Conservation (phyloP, 2,797 vertebrate genomes). For the Cheirogaleus major region DNA sequence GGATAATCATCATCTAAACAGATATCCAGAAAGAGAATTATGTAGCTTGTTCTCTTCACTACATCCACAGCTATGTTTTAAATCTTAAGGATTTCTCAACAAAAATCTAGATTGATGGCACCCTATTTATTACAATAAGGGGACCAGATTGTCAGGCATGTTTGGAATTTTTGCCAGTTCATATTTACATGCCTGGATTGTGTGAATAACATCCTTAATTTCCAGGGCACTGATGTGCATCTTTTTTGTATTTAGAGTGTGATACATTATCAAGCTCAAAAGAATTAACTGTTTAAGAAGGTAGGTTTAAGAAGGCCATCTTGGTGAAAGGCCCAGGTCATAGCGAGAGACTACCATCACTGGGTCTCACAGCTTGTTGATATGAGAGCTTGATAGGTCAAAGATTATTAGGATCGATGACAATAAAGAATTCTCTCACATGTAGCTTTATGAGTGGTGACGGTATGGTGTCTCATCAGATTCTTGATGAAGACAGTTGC, state of each 20-base stretch:
- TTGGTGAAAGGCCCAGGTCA: slow-evolving; percentile 54
- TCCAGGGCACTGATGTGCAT: slow-evolving; percentile 38
- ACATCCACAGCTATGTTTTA: slow-evolving; percentile 31
- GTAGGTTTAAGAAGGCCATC: slow-evolving; percentile 55
- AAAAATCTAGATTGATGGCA: slow-evolving; percentile 39
- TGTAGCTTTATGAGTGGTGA: not conserved
- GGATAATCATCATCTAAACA: not conserved
- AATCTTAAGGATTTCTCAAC: slow-evolving; percentile 38
- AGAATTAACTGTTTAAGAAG: slow-evolving; percentile 42
- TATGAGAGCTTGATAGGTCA: not conserved
- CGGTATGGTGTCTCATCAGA: not conserved
- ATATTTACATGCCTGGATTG: slow-evolving; percentile 50
- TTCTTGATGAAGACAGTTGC: slow-evolving; percentile 28
- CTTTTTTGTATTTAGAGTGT: slow-evolving; percentile 31
- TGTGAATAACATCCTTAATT: slow-evolving; percentile 49
- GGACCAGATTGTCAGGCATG: slow-evolving; percentile 60
- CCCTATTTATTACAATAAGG: slow-evolving; percentile 30
- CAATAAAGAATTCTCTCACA: slow-evolving; percentile 26
- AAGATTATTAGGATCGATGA: not conserved
- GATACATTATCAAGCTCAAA: slow-evolving; percentile 52
- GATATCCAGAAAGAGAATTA: slow-evolving; percentile 47
- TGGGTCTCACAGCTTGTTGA: slow-evolving; percentile 17
- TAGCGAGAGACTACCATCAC: not conserved
- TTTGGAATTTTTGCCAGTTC: slow-evolving; percentile 68
- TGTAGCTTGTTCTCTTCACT: slow-evolving; percentile 18